These are phyloP conservation scores for Uria lomvia DNA, from an alignment of 2,113 vertebrate genomes.

Conservation along the genomic window DNA sequence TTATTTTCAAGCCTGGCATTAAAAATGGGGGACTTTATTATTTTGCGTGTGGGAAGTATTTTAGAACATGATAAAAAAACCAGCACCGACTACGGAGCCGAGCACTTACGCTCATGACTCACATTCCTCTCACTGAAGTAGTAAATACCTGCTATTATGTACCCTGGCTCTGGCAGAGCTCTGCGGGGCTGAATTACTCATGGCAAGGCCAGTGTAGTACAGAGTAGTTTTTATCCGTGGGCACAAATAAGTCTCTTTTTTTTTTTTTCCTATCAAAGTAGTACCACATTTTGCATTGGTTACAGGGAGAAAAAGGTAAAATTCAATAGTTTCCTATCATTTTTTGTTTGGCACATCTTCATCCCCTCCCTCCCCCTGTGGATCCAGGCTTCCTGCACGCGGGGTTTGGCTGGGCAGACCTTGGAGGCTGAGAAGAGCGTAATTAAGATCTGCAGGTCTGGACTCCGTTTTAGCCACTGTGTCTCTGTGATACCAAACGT, in stretches of 20 bases:
- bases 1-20: background rate
- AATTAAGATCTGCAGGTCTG: background rate
- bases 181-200: background rate
- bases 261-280: accelerated
- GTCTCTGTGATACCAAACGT: background rate
- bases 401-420: background rate
- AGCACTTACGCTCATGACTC: background rate
- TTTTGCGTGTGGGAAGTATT: background rate
- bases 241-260: background rate
- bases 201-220: background rate
- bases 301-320: background rate
- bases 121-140: background rate
- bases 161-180: background rate
- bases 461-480: background rate
- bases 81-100: background rate
- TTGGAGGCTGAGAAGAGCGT: background rate
- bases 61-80: background rate
- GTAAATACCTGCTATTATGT: background rate
- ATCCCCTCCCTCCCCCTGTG: background rate
- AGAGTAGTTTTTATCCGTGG: background rate
- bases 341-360: background rate
- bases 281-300: background rate
- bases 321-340: background rate
- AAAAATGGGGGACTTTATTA: background rate
- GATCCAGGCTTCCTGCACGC: background rate